Conservation (phyloP, 2,888 invertebrate genomes). For the Nymphalis urticae region DNA sequence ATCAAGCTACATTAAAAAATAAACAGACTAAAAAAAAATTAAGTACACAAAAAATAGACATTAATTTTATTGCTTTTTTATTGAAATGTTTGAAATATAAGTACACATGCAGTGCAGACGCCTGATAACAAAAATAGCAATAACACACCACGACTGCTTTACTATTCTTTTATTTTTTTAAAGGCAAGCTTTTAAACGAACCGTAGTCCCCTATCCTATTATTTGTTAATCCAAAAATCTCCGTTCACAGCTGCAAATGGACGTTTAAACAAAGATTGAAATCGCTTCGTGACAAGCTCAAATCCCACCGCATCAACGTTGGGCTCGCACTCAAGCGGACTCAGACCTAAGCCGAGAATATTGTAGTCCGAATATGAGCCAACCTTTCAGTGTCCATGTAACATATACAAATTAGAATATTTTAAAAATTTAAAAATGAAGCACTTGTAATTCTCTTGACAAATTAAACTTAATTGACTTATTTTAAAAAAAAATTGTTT, state of each 20-base stretch:
- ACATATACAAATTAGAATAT: not conserved
- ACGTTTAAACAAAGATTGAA: slow-evolving; percentile 38
- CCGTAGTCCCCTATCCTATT: not conserved
- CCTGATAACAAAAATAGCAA: not conserved
- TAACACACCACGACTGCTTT: not conserved
- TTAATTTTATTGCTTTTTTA: too few species aligned
- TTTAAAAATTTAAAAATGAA: too few species aligned
- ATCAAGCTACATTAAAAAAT: too few species aligned
- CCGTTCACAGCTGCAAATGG: slow-evolving; percentile 31
- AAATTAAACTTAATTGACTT: too few species aligned
- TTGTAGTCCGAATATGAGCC: slow-evolving; percentile 27
- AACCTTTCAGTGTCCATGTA: not conserved
- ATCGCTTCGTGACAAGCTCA: slow-evolving; percentile 39
- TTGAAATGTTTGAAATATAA: too few species aligned
- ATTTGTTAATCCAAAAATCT: slow-evolving; percentile 22
- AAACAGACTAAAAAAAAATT: too few species aligned
- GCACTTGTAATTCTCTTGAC: too few species aligned
- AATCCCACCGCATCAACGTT: slow-evolving; percentile 37
- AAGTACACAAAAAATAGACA: too few species aligned
- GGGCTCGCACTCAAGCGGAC: slow-evolving; percentile 37
- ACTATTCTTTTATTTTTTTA: not conserved
- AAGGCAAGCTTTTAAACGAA: not conserved
- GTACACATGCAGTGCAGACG: not conserved
- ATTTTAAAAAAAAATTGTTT: not conserved
- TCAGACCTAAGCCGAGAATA: slow-evolving; percentile 37